These are phyloP conservation scores for Amphipyra tragopoginis DNA, from an alignment of 2,888 invertebrate genomes.

Conservation along the genomic window DNA sequence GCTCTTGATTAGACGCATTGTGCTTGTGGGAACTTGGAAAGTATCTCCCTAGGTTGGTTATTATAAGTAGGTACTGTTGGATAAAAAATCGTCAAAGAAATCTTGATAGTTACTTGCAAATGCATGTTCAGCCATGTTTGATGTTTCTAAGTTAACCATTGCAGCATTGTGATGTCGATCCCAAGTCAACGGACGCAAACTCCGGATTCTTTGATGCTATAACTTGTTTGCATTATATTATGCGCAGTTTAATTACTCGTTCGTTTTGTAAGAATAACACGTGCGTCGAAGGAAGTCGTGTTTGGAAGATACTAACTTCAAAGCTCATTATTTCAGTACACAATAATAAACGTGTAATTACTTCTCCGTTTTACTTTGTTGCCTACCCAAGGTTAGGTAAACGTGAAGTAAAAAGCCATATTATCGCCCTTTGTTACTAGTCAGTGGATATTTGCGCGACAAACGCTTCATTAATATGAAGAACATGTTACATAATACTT, in stretches of 20 bases:
- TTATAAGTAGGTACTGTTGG: not conserved
- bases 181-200: slow-evolving; percentile 24
- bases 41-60: no score
- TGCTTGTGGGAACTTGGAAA: no score
- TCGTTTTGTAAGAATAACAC: slow-evolving; percentile 45
- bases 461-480: slow-evolving; percentile 23
- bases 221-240: slow-evolving; percentile 46
- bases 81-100: not conserved
- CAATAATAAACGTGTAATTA: slow-evolving; percentile 33
- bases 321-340: slow-evolving; percentile 36
- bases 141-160: slow-evolving; percentile 10
- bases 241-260: slow-evolving; percentile 36
- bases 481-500: slow-evolving; percentile 31
- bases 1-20: no score
- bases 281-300: slow-evolving; percentile 34
- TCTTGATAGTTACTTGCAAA: not conserved
- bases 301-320: slow-evolving; percentile 40
- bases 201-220: slow-evolving; percentile 36
- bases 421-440: not conserved
- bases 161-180: slow-evolving; percentile 39
- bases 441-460: slow-evolving; percentile 6
- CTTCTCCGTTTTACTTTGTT: slow-evolving; percentile 23
- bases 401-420: slow-evolving; percentile 5
- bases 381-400: slow-evolving; percentile 1
- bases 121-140: not conserved